Evolutionary conservation across 2,888 invertebrate genomes (phyloP).

Genomic region (Dasysyrphus albostriatus): DNA sequence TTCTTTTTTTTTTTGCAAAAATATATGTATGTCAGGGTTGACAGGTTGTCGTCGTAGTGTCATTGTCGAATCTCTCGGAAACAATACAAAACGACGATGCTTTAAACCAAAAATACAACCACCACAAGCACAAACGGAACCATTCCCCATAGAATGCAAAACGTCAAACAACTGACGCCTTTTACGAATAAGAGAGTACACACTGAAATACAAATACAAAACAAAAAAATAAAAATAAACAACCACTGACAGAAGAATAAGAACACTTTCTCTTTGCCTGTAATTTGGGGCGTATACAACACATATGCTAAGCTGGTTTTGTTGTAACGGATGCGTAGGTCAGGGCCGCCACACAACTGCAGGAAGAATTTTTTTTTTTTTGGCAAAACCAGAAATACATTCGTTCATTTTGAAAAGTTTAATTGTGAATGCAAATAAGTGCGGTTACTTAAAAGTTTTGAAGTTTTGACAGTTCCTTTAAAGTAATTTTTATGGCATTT

Average conservation of each 20-base stretch:
- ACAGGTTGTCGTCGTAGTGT: conserved; percentile 19
- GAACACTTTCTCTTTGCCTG: conserved; percentile 58
- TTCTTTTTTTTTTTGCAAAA: conserved; percentile 7
- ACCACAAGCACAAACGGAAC: neutral
- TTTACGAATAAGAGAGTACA: neutral
- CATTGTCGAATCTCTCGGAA: conserved; percentile 2
- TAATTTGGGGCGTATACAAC: conserved; percentile 10
- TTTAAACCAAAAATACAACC: conserved; percentile 23
- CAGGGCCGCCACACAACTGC: conserved; percentile 47
- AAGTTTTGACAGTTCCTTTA: neutral
- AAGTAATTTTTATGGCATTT: neutral
- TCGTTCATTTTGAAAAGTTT: neutral
- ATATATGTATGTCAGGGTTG: conserved; percentile 58
- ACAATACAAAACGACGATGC: conserved; percentile 40
- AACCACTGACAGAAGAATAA: conserved; percentile 25
- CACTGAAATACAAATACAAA: conserved; percentile 5
- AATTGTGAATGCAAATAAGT: neutral
- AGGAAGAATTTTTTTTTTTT: conserved; percentile 16
- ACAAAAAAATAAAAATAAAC: conserved; percentile 5
- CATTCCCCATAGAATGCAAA: conserved; percentile 27
- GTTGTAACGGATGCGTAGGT: conserved; percentile 39
- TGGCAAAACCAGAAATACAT: neutral
- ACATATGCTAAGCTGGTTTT: conserved; percentile 14
- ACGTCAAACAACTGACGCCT: conserved; percentile 53
- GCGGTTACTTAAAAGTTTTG: neutral